These are phyloP conservation scores for Matsumurasca onukii DNA, from an alignment of 1,140 invertebrate genomes.

Conservation along the genomic window DNA sequence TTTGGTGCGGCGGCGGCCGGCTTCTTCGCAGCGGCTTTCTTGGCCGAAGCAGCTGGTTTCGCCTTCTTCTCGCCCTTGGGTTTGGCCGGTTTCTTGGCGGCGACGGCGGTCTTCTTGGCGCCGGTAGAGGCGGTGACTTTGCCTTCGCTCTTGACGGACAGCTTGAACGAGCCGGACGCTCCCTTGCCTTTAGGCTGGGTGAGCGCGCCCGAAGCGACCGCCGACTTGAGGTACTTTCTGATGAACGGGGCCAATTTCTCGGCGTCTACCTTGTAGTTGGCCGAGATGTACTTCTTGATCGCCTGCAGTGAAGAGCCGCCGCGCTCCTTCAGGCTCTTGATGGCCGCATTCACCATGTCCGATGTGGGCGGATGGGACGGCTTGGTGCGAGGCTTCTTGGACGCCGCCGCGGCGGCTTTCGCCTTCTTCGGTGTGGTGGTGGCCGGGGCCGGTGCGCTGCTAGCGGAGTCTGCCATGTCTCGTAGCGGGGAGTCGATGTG, in stretches of 20 bases:
- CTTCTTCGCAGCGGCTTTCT: conserved; percentile 19
- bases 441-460: neutral
- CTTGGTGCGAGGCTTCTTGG: conserved; percentile 31
- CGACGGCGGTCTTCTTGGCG: conserved; percentile 21
- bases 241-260: conserved; percentile 50
- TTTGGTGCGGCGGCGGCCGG: conserved; percentile 37
- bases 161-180: conserved; percentile 51
- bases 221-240: conserved; percentile 49
- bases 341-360: conserved; percentile 52
- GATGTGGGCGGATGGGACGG: conserved; percentile 45
- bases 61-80: too few species aligned
- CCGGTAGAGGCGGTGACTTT: neutral
- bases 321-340: conserved; percentile 52
- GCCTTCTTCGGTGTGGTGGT: conserved; percentile 37
- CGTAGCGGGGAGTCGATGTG: neutral
- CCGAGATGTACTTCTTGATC: conserved; percentile 56
- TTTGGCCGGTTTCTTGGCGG: conserved; percentile 31
- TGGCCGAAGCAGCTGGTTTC: conserved; percentile 39
- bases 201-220: conserved; percentile 46
- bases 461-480: neutral
- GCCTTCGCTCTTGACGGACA: conserved; percentile 36
- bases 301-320: conserved; percentile 29
- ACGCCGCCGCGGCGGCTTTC: conserved; percentile 28
- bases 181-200: conserved; percentile 51
- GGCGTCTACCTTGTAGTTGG: conserved; percentile 52